These are phyloP conservation scores for Hapalemur alaotrensis DNA, from an alignment of 2,797 vertebrate genomes.

Conservation along the genomic window DNA sequence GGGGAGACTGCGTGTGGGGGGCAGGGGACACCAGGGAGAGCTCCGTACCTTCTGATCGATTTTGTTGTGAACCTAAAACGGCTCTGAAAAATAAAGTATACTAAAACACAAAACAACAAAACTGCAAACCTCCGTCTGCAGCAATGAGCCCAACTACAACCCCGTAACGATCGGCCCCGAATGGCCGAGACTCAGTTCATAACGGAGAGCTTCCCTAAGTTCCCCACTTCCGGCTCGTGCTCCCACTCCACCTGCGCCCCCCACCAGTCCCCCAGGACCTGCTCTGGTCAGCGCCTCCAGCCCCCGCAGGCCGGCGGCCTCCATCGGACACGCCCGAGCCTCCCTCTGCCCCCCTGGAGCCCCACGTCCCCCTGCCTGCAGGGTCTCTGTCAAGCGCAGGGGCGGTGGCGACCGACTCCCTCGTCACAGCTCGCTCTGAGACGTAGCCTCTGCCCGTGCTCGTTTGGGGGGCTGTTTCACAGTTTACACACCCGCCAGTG, in stretches of 20 bases:
- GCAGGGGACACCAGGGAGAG: neutral
- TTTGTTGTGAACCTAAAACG: neutral
- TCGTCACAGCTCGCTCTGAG: accelerated
- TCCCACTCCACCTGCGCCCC: neutral
- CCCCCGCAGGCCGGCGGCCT: neutral
- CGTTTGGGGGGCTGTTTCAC: accelerated
- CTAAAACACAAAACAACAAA: neutral
- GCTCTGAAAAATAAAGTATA: neutral
- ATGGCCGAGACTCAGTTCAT: neutral
- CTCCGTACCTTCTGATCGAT: neutral
- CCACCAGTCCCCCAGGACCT: neutral
- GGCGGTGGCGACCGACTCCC: no score
- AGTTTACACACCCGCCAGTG: accelerated
- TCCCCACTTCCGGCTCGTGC: neutral
- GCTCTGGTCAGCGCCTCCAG: neutral
- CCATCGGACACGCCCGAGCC: neutral
- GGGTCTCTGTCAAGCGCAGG: accelerated
- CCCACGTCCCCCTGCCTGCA: no score
- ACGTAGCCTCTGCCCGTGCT: accelerated
- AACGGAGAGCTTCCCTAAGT: neutral
- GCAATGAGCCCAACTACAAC: neutral
- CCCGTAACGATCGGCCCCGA: no score
- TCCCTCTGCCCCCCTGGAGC: no score
- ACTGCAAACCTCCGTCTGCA: accelerated
- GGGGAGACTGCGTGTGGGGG: neutral